A percentile compares a stretch with the other conserved stretches of the same genome.
Evolutionary conservation across 2,113 vertebrate species (phyloP).

Genomic region (Pristiophorus japonicus): DNA sequence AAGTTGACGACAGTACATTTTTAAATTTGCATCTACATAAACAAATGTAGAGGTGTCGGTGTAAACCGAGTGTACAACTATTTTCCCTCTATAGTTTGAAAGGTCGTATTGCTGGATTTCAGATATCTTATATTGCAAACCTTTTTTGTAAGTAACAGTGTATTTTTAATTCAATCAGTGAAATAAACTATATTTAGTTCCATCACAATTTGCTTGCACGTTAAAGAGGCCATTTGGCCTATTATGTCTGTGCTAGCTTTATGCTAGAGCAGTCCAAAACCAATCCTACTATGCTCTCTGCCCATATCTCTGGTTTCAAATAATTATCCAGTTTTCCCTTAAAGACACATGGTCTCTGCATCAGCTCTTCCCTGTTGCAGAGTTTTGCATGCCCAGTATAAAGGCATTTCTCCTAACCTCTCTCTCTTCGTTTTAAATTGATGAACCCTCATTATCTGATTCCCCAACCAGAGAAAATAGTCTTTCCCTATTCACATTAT

Average conservation of each 20-base stretch:
- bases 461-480: neutral
- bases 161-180: neutral
- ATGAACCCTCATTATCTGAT: neutral
- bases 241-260: neutral
- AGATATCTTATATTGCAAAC: neutral
- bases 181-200: too few species aligned
- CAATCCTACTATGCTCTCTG: neutral
- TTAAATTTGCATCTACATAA: neutral
- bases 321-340: neutral
- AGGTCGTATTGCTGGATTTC: neutral
- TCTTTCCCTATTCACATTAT: neutral
- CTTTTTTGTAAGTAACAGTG: neutral
- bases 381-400: neutral
- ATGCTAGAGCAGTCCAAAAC: neutral
- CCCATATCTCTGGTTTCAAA: neutral
- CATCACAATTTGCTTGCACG: neutral
- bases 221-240: neutral
- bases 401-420: neutral
- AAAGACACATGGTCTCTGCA: neutral
- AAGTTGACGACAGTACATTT: neutral
- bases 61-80: too few species aligned
- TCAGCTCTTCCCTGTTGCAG: neutral
- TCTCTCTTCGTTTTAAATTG: neutral
- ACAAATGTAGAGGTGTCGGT: neutral
- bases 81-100: neutral